phyloP scores from a whole-genome alignment of 2,113 vertebrate genomes.

The Acanthochromis polyacanthus region DNA sequence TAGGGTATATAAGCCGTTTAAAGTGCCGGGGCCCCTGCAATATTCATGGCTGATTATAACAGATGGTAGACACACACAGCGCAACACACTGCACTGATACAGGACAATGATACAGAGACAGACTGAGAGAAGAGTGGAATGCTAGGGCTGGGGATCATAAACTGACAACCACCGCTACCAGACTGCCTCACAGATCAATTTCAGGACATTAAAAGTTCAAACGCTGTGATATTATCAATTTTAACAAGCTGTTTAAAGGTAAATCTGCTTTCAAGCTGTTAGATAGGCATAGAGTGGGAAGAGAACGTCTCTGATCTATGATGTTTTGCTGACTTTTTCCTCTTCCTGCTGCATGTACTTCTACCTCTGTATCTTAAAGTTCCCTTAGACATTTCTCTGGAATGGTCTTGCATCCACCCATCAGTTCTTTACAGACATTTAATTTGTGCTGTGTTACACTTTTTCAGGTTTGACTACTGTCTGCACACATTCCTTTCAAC shows the following conservation, averaged over 20 bases:
- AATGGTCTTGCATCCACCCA: too few relatives aligned
- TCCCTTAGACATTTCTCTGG: too few relatives aligned
- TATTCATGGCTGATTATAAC: conserved; percentile 78
- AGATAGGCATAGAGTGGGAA: not conserved
- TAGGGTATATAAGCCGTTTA: conserved; percentile 72
- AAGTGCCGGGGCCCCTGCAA: conserved; percentile 68
- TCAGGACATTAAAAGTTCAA: conserved; percentile 16
- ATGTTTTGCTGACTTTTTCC: not conserved
- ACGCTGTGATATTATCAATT: not conserved
- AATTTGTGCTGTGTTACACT: too few relatives aligned
- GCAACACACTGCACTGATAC: conserved; percentile 60
- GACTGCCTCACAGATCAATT: conserved; percentile 7
- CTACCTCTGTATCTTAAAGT: not conserved
- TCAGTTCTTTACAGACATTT: too few relatives aligned
- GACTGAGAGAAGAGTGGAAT: conserved; percentile 10
- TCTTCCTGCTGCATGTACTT: not conserved
- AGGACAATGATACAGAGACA: conserved; percentile 62
- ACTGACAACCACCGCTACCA: conserved; percentile 13
- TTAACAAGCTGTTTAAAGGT: not conserved
- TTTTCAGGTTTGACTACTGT: too few relatives aligned
- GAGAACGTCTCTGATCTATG: not conserved
- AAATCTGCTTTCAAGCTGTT: not conserved
- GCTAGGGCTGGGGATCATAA: conserved; percentile 25
- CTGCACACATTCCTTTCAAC: too few relatives aligned
- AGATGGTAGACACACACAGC: conserved; percentile 70